Base-by-base conservation (phyloP, 1,140 invertebrate genomes). In the Gyrodactylus bullatarudis region DNA sequence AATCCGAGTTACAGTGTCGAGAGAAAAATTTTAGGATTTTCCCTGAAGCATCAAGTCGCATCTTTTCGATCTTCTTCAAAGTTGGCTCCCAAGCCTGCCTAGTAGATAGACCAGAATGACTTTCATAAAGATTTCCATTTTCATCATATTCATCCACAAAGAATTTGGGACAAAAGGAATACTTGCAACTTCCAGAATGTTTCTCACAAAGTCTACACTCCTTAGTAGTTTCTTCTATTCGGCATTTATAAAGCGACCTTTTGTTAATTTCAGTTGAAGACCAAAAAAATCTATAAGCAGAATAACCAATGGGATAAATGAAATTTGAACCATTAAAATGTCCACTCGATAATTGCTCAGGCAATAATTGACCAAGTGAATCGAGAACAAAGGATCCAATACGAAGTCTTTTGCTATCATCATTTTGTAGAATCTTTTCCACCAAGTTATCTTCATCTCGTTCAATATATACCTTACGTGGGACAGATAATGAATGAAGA, bases 371-470 rank as follows among this genome's bases (percentile, higher is more conserved):
- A 0, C 95, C 95, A 22, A 97, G 87, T 78, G 86, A 89, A 20
- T 96, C 84, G 79, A 98, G 91, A 76, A 94, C 92, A 70, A 99
- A 83, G 74, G 88, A 91, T 16, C 95, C 95, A 23, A 98, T 89
- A 20, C 94, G 84, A 71, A 98, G 82, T 2, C 92, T 81, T 21
- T 68, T 73, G 20, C n/a, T 26, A 20, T 73, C 72, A 69, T 73
- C 34, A 20, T 73, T 20, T 24, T 22, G 21, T 22, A 73, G 21
- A 20, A 73, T 68, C 26, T 23, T 20, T 1, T 22, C 72, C 1
- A 69, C 26, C 20, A 73, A 20, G 83, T 81, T 69, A 85, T 78
- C 78, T 97, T 99, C 94, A 78, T 99, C 93, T 69, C 94, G 84
- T 77, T 95, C 89, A 19, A 99, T 86, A 79, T 90, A 98, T 23